Conservation (phyloP, 1,140 invertebrate species). For the Magallana gigas region DNA sequence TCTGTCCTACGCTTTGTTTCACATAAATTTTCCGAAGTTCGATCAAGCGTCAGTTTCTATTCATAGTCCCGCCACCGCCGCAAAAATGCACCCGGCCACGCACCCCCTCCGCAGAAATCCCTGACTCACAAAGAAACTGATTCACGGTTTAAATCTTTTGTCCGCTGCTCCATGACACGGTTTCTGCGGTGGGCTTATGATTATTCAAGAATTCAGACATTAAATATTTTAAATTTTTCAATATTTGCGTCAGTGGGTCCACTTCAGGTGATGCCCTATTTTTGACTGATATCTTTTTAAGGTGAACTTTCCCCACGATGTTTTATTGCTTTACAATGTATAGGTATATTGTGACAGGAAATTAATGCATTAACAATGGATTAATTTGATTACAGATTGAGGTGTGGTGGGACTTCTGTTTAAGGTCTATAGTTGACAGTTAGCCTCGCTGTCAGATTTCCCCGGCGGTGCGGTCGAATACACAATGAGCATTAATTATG, state of each 20-base stretch:
- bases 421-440: not conserved
- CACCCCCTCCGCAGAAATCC: not conserved
- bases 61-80: not conserved
- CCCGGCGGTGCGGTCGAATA: not conserved
- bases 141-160: conserved; percentile 29
- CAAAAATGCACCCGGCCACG: not conserved
- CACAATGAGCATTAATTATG: conserved; percentile 16
- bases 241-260: not conserved
- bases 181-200: not conserved
- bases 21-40: too few species aligned
- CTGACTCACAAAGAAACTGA: conserved; percentile 35
- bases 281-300: not conserved
- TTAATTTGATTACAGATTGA: not conserved
- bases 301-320: not conserved
- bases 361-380: not conserved
- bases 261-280: not conserved
- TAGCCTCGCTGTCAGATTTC: not conserved
- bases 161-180: conserved; percentile 1
- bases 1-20: too few species aligned
- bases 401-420: not conserved
- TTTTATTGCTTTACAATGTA: not conserved
- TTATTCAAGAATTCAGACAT: not conserved
- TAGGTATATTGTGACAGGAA: not conserved
- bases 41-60: not conserved
- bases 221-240: conserved; percentile 6